Evolutionary conservation across 2,797 vertebrate species (phyloP), one percentile per base, ranked within the genome.

Genomic region (Myotis pilosus): DNA sequence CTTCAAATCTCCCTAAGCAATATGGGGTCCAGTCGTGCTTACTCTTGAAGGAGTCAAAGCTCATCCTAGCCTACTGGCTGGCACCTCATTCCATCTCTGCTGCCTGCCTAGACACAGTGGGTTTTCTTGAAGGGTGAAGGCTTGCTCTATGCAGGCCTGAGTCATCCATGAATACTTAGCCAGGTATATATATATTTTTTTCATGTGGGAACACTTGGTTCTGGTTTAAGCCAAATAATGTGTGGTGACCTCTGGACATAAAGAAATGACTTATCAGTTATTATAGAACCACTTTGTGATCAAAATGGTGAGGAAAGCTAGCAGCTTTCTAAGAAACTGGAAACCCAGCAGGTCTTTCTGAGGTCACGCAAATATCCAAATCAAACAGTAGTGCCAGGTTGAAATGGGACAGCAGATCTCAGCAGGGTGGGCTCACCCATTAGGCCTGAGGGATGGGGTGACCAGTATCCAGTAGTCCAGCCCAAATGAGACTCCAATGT

Each of bases 361-460:
- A 99, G 99, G 99, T 99, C 98, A 81, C 96, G 98, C 66, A 96
- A 97, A 97, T 84, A 93, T 30, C 36, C 71, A 94, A 96, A 89
- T 95, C 91, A 93, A 97, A 97, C 12, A 5, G 86, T 98, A 99
- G 99, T 99, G 99, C 99, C 99, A 92, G 41, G 69, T 79, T 86
- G 78, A 89, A 92, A 76, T 9, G 25, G 80, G 66, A 57, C 33
- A 95, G 55, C 66, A 74, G 36, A 76, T 25, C 53, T 81, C 76
- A 91, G 62, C 60, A 81, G 36, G 38, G 66, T 55, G 71, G 62
- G 28, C 76, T 94, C 76, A 68, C 81, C 53, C 76, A n/a, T 38
- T 49, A 83, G 81, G 41, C 36, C n/a, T 64, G 88, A 92, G 25
- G 64, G 41, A 69, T 51, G 33, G 41, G 57, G 22, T 87, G 49